Base-by-base conservation (phyloP, 2,888 invertebrate genomes). In the Mythimna lalbum region DNA sequence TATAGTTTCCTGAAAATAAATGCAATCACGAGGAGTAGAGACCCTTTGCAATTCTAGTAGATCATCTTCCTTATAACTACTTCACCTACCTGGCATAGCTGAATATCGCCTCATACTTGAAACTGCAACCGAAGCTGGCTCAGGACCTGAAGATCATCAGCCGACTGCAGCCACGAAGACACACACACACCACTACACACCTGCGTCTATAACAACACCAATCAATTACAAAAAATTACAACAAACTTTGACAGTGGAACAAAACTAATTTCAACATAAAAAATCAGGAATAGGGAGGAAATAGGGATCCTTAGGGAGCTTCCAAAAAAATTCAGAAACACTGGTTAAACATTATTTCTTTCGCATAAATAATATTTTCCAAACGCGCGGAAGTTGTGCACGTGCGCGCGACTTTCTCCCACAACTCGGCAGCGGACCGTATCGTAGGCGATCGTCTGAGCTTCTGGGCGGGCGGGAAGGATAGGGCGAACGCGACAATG, bases 381-480 rank as follows among this genome's bases (percentile, higher is more conserved):
- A 87, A 86, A 87, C 90, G 90, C 92, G 93, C 91, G 91, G 88
- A 92, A 91, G 88, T 91, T 87, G 82, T 83, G 84, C 90, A 93
- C 92, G 92, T 92, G 91, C 87, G 91, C 88, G 90, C 85, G 81
- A 86, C 83, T 78, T 87, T 89, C 88, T 89, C 86, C 85, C 81
- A 84, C 87, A 82, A 87, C 88, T 88, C 84, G 86, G 88, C 88
- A 93, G 88, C 92, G 91, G 90, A 93, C 95, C 94, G 95, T 89
- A 81, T 91, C 92, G 93, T 84, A 88, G 90, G 93, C 94, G 92
- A 90, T 88, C 93, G 91, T 87, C 86, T 90, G 86, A 87, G 94
- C 92, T 92, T 95, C 95, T 95, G 95, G 94, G 93, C 93, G 93
- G 94, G 92, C 90, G 90, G 89, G 85, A 87, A 86, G 90, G 92